Base-by-base conservation (phyloP, 2,797 vertebrate species). In the Meda fulgida region DNA sequence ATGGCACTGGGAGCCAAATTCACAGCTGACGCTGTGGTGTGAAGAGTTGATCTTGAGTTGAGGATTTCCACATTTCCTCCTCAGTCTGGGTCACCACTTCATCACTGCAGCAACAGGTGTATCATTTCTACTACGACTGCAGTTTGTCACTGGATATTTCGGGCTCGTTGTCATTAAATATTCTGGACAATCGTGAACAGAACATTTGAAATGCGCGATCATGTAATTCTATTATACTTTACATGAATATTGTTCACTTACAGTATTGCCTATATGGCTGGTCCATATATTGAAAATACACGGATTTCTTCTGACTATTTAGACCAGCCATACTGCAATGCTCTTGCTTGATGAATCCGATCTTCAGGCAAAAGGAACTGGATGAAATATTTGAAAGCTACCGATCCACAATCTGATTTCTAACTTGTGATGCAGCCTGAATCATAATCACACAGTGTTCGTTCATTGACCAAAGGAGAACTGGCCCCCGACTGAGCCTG, bases 91-190 rank as follows among this genome's bases (percentile, higher is more conserved):
- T 83, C 81, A 75, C 76, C 46, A 84, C 89, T 88, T 91, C 88
- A 89, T 89, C 71, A 40, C 75, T 71, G 78, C 73, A 89, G 85
- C 23, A 78, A 91, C 91, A 92, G 92, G 85, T 91, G 91, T 88
- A 71, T 83, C 75, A 36, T 23, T 77, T 71, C 69, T 38, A 14
- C 3, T 38, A 36, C 0, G 11, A n/a, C 51, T 14, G 23, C 75
- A 78, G 1, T 60, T 78, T 51, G 36, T 23, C 51, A 13, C 13
- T 38, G 21, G 21, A 55, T 55, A 63, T n/a, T 58, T 23, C 21
- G 0, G 53, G 53, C 21, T 60, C 1, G 4, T 60, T 6, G 13
- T 16, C 26, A 7, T 65, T 65, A 31, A 29, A 29, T 65, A 31
- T 18, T 29, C 26, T 29, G n/a, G 26, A 11, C 11, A 63, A 60